phyloP scores from a whole-genome alignment of 2,888 invertebrate species.

The Linnaemya tessellans region DNA sequence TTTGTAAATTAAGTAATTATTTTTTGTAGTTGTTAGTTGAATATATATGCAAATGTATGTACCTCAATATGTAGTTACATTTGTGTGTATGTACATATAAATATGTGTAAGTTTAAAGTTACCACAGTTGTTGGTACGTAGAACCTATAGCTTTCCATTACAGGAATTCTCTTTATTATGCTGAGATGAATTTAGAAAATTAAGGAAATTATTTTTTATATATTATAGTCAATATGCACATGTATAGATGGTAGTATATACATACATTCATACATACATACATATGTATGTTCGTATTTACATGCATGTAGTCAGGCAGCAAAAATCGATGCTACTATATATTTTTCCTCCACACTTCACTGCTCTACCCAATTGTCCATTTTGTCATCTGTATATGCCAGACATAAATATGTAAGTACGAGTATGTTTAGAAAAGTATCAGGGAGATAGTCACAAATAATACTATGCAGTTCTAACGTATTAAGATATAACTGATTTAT shows the following conservation, averaged over 20 bases:
- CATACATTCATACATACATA: too few species aligned
- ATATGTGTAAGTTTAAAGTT: not conserved
- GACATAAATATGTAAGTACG: too few species aligned
- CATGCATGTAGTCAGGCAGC: not conserved
- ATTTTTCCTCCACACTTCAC: too few species aligned
- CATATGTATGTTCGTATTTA: not conserved
- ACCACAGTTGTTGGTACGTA: constrained; percentile 2
- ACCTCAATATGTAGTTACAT: not conserved
- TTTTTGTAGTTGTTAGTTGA: not conserved
- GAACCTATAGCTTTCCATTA: constrained; percentile 37
- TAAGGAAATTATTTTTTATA: too few species aligned
- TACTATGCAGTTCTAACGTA: not conserved
- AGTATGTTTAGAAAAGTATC: not conserved
- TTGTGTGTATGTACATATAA: not conserved
- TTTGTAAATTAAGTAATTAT: constrained; percentile 48
- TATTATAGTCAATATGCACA: too few species aligned
- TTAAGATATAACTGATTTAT: too few species aligned
- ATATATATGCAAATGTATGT: constrained; percentile 1
- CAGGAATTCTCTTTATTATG: constrained; percentile 5
- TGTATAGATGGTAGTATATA: too few species aligned
- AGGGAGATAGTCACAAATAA: too few species aligned
- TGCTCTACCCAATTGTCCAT: too few species aligned
- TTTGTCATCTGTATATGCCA: too few species aligned
- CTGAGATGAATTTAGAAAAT: not conserved
- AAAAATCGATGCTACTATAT: too few species aligned